Evolutionary conservation across 2,797 vertebrate genomes (phyloP), one percentile per base, ranked within the genome.

Genomic region (Kryptolebias ocellatus): DNA sequence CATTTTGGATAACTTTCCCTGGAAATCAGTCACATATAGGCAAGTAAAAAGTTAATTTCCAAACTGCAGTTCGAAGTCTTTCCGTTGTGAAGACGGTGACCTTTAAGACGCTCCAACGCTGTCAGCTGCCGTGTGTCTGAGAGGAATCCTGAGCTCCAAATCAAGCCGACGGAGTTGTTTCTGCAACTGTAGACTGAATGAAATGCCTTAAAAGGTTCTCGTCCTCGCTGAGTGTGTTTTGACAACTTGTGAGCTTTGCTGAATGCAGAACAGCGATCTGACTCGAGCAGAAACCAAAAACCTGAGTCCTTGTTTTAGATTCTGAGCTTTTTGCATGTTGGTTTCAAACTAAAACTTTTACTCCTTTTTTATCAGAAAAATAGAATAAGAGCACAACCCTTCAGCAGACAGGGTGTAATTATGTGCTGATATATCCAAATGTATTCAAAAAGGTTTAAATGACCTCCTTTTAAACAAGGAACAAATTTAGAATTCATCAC

Each of bases 81-180:
- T 4, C 7, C 17, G n/a, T 27, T 55, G 39, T 59, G 49, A 57
- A 64, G 56, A 7, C 11, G 1, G 18, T 80, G 79, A 79, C 72
- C 75, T 82, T 80, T 77, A 46, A 42, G 58, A 46, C 51, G 37
- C 17, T 0, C 1, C 3, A 12, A 58, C 37, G 27, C 15, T 49
- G 59, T 77, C 55, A 39, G 47, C 55, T 18, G 47, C 50, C 57
- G 60, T 58, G 50, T 70, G 52, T 60, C 72, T 63, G 70, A 76
- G 71, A 59, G 51, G 57, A 51, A 64, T 56, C 46, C 14, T 72
- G 58, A 61, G 64, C 50, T 54, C 16, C 29, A 55, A 0, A 53
- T 70, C 47, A 50, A 53, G 37, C 46, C 4, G 64, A 53, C 53
- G 52, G 39, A 49, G 49, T 50, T n/a, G 24, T 50, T 70, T 18